These are phyloP conservation scores for Taenioides sp. DNA, from an alignment of 2,797 vertebrate genomes.

Conservation along the genomic window DNA sequence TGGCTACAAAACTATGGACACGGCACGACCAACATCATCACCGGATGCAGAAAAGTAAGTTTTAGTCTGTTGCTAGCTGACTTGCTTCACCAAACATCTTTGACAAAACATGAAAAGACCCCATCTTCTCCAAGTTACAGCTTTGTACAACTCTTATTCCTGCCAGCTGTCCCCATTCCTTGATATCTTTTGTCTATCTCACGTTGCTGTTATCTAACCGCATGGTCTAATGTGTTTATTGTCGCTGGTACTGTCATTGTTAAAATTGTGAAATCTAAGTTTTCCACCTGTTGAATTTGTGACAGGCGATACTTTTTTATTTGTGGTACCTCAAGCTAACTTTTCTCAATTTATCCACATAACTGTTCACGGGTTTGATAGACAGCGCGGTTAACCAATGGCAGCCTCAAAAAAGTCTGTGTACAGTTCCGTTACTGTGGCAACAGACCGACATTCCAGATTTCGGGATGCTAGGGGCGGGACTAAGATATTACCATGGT, in stretches of 20 bases:
- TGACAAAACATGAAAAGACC: conserved; percentile 23
- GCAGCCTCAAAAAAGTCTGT: conserved; percentile 40
- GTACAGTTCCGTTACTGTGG: conserved; percentile 65
- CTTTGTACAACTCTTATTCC: conserved; percentile 39
- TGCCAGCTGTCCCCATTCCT: conserved; percentile 60
- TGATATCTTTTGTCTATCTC: conserved; percentile 13
- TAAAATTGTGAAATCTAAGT: background rate
- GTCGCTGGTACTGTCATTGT: background rate
- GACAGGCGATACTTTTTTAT: conserved; percentile 53
- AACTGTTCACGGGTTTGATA: conserved; percentile 51
- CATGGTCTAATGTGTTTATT: background rate
- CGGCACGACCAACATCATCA: conserved; percentile 38
- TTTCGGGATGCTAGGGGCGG: conserved; percentile 68
- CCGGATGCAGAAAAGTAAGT: conserved; percentile 58
- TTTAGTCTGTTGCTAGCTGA: conserved; percentile 4
- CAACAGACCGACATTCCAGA: conserved; percentile 68
- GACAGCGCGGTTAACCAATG: conserved; percentile 70
- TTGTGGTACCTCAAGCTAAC: conserved; percentile 72
- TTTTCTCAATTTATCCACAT: conserved; percentile 58
- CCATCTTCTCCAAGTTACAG: conserved; percentile 42
- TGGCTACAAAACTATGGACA: conserved; percentile 66
- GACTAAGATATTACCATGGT: conserved; percentile 67
- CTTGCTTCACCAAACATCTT: conserved; percentile 24
- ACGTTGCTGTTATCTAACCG: conserved; percentile 3
- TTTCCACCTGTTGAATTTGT: conserved; percentile 66